A percentile compares a stretch with the other conserved stretches of the same genome.
Conservation (phyloP, 2,888 invertebrate genomes). For the Pilophorus perplexus region DNA sequence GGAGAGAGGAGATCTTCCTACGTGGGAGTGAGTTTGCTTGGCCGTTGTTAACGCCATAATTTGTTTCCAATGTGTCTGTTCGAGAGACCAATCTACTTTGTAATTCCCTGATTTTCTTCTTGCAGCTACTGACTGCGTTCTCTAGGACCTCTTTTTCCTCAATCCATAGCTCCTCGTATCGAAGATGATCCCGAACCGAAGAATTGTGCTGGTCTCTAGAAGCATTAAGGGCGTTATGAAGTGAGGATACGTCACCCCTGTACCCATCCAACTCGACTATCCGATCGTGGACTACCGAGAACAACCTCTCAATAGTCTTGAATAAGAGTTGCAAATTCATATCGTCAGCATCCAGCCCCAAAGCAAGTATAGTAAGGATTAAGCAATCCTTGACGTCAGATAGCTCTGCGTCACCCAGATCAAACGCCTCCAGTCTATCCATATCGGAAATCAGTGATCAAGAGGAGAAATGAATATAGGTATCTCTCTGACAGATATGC, state of each 20-base stretch:
- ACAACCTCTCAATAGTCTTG: not conserved
- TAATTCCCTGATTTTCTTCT: not conserved
- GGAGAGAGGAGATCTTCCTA: no score
- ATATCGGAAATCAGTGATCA: no score
- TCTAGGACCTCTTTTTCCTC: not conserved
- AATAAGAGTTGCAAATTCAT: not conserved
- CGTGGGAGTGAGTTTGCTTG: no score
- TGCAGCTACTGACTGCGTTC: not conserved
- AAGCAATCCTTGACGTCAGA: not conserved
- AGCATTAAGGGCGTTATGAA: not conserved
- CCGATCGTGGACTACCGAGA: no score
- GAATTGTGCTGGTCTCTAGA: not conserved
- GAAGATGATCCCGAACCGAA: not conserved
- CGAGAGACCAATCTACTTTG: not conserved
- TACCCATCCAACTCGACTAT: not conserved
- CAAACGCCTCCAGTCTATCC: no score
- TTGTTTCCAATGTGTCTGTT: no score
- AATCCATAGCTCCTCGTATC: not conserved
- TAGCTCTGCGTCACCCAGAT: not conserved
- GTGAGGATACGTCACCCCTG: not conserved
- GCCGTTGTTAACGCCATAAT: no score
- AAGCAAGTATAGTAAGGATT: not conserved
- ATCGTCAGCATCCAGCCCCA: not conserved
- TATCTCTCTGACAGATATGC: no score
- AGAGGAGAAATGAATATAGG: no score